Evolutionary conservation across 2,797 vertebrate genomes (phyloP), one percentile per base, ranked within the genome.

Genomic region (Rhodeus uyekii): DNA sequence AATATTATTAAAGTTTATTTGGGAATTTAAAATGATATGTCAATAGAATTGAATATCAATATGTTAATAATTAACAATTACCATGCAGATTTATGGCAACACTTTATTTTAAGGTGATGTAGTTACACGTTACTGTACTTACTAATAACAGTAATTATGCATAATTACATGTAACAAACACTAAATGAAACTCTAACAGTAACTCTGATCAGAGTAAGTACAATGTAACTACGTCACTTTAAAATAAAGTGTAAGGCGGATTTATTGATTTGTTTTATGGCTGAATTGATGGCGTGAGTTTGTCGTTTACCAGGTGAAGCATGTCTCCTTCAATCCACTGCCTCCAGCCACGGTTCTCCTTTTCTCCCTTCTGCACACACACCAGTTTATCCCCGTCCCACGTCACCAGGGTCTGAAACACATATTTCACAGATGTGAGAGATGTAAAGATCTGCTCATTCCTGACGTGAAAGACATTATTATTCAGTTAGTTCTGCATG

Each of bases 261-360:
- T n/a, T n/a, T n/a, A n/a, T n/a, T n/a, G n/a, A n/a, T n/a, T 12
- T 36, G 1, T 36, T 18, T 22, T n/a, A n/a, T n/a, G n/a, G n/a
- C n/a, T n/a, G n/a, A n/a, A 50, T 13, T 34, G 12, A 19, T 34
- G 13, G n/a, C 4, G 5, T 5, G 27, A 19, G 10, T 5, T 8
- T 24, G 16, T 32, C n/a, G 82, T 95, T 96, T 93, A 99, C 98
- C 95, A 96, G 85, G 85, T 98, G 90, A 39, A 99, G 92, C 79
- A 94, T 55, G 84, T 96, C 96, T 82, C 95, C 98, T 84, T 98
- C 97, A 5, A 99, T 94, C 98, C 98, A 99, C 0, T 98, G 96
- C 85, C 86, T 97, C 98, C 98, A 99, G 84, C 98, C 97, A 0
- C 98, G 95, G 75, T 99, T 98, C 16, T 93, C 92, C 87, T 99